Conservation (phyloP, 2,888 invertebrate species). For the Ichneumoninae sp. region DNA sequence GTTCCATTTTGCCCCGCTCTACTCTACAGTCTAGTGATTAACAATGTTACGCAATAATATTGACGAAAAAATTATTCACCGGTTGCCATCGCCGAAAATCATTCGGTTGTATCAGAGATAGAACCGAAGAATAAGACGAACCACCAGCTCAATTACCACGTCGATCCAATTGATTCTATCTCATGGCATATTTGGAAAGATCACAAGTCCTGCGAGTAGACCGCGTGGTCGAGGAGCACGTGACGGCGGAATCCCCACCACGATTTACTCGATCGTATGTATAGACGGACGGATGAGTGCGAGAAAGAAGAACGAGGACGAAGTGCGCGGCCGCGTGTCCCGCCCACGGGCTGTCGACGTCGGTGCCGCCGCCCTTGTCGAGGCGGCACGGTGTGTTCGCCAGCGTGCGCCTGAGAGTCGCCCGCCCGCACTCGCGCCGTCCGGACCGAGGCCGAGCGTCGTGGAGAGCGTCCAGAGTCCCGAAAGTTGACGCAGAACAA, state of each 20-base stretch:
- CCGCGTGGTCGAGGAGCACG: conserved; percentile 82
- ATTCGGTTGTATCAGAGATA: not conserved
- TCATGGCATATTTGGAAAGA: conserved; percentile 1
- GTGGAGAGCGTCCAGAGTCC: conserved; percentile 53
- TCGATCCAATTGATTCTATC: conserved; percentile 22
- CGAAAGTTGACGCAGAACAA: conserved; percentile 22
- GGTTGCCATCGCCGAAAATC: not conserved
- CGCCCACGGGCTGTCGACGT: conserved; percentile 80
- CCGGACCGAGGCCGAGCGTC: conserved; percentile 72
- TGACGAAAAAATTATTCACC: not conserved
- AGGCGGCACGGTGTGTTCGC: conserved; percentile 72
- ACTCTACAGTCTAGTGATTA: too few relatives aligned
- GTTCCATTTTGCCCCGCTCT: too few relatives aligned
- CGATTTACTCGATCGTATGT: conserved; percentile 37
- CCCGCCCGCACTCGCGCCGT: conserved; percentile 80
- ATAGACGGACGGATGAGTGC: conserved; percentile 35
- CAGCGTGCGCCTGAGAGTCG: conserved; percentile 76
- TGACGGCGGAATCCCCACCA: conserved; percentile 78
- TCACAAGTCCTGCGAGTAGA: conserved; percentile 59
- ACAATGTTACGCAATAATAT: not conserved
- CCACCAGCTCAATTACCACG: conserved; percentile 3
- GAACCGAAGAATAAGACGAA: not conserved
- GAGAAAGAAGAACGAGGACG: conserved; percentile 45
- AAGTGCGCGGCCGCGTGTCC: conserved; percentile 81
- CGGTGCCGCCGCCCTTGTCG: conserved; percentile 78